Evolutionary conservation across 2,113 vertebrate genomes (phyloP), one percentile per base, ranked within the genome.

Genomic region (Ivindomyrus marchei): DNA sequence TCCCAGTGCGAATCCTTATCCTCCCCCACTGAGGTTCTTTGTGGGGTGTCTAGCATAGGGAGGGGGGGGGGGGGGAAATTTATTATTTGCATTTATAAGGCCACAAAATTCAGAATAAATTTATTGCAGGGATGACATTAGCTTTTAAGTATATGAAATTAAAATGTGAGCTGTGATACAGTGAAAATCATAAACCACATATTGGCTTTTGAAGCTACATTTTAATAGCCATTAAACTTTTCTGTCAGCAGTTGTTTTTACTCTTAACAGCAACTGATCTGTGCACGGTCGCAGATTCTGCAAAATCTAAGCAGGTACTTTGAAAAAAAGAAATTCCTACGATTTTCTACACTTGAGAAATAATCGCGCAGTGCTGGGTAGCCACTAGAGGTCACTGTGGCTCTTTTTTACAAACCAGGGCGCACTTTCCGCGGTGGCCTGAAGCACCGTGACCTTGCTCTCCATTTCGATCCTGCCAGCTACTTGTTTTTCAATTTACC

Each of bases 311-410:
- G 90, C 92, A 93, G 93, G 93, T 93, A 92, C 91, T 94, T 92
- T 94, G 90, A 87, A 85, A 85, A 74, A 7, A 24, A 53, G n/a
- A 74, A 93, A 91, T 74, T 89, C 88, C 90, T 90, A 84, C 50
- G 91, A 83, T 58, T 89, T 47, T 49, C 47, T 17, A 53, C 19
- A 52, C 13, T 52, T 47, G 84, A 53, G 62, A 52, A 46, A 49
- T 50, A 42, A 24, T 45, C n/a, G 47, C 5, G 49, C 13, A 4
- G 47, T 46, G 5, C 83, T 89, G 17, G 47, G 89, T 90, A 1
- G 91, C 96, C 97, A 95, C 97, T 95, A 98, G 98, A 96, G 97
- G 95, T 96, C 97, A 97, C 96, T 96, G 94, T 97, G 97, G 96
- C 90, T 95, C 96, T 93, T 95, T 90, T 90, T 92, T 96, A 94